These are phyloP conservation scores for Vulpes vulpes DNA, from an alignment of 2,113 vertebrate species.

Conservation along the genomic window DNA sequence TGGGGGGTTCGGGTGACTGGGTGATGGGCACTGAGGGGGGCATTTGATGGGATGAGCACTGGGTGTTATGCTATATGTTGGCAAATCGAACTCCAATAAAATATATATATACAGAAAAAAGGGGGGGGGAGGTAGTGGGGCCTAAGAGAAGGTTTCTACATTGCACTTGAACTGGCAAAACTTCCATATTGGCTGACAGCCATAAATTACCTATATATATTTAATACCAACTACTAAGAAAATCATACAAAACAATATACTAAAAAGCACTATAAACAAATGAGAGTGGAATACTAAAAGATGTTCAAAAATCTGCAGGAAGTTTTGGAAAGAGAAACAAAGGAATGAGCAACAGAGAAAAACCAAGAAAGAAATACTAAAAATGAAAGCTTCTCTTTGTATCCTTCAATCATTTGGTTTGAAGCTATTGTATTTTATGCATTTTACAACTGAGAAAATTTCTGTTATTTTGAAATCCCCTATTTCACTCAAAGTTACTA, in stretches of 20 bases:
- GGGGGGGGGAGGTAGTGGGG: rapidly evolving
- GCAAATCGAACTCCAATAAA: too few species aligned
- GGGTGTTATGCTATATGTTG: too few species aligned
- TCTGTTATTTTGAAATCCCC: neutral
- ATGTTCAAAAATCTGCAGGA: neutral
- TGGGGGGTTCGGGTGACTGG: too few species aligned
- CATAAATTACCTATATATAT: neutral
- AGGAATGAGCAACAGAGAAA: neutral
- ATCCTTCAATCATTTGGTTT: neutral
- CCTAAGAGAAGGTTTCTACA: neutral
- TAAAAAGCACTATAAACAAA: neutral
- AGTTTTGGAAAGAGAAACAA: neutral
- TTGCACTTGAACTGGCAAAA: neutral
- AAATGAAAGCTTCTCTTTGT: neutral
- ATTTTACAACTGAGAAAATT: neutral
- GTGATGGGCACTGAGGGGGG: too few species aligned
- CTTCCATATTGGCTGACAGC: neutral
- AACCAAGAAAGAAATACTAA: neutral
- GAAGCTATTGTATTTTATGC: neutral
- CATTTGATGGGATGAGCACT: too few species aligned
- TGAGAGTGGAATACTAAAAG: neutral
- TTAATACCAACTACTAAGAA: neutral
- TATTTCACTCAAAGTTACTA: neutral
- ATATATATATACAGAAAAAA: too few species aligned
- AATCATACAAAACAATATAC: neutral